Evolutionary conservation across 2,113 vertebrate species (phyloP), one percentile per base, ranked within the genome.

Genomic region (Psittacus erithacus): DNA sequence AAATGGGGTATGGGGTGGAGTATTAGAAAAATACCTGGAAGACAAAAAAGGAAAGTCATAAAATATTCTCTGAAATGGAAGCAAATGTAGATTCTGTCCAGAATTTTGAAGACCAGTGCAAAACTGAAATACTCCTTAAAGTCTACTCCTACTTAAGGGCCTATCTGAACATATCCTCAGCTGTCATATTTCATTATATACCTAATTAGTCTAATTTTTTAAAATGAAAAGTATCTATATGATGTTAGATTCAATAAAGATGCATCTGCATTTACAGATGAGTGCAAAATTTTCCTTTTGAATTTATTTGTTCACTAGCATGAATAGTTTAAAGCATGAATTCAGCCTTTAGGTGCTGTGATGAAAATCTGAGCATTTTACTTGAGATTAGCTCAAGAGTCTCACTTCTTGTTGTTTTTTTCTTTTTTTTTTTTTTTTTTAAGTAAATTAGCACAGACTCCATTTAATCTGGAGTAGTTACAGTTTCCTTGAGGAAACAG

Each of bases 191-290:
- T 68, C 3, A 0, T 38, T 87, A 18, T 7, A 41, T 39, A n/a
- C 29, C 0, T 0, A 39, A 41, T 10, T 0, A 60, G 10, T 18
- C 10, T 43, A 3, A 20, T 63, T 88, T 86, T 55, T 19, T 3
- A 25, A 76, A 59, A 28, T 4, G 7, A 20, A 57, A 71, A 73
- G 35, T 59, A 53, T 3, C 44, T 65, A 9, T 33, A n/a, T 41
- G 64, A n/a, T 55, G 9, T 33, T 60, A 13, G 22, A 38, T 68
- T 55, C 60, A 29, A 13, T 47, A 43, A 82, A 82, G 5, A 10
- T 20, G 19, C 28, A 38, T 60, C 52, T 80, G 6, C 5, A 6
- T 76, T 35, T 60, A 28, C 41, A 43, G n/a, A 11, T 33, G 41
- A 57, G 28, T 49, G 50, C 7, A 46, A 44, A 79, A 33, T 47